Evolutionary conservation across 2,113 vertebrate genomes (phyloP), one percentile per base, ranked within the genome.

Genomic region (Sinosuthora webbiana): DNA sequence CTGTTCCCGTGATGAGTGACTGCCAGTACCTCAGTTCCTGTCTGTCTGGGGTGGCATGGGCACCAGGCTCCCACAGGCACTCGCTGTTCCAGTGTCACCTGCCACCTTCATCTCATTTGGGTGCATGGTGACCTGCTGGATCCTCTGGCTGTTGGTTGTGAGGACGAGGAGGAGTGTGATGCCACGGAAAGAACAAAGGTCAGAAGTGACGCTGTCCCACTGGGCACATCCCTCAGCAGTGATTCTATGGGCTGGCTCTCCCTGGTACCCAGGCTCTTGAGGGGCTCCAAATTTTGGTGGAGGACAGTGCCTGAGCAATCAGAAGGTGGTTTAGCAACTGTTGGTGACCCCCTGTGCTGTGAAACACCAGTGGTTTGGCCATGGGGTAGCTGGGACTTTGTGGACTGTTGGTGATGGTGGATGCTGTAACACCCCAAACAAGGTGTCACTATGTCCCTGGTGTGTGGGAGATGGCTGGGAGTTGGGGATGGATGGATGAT

Each of bases 51-150:
- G 25, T 57, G 62, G 33, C 7, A 1, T 1, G 15, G 55, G 42
- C 35, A 31, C 10, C 31, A 41, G 42, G 28, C 28, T 71, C 31
- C 49, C 6, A 6, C 0, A 0, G 42, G 25, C 5, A 1, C 35
- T 35, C 0, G 0, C 59, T 74, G 37, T n/a, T 92, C 50, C 37
- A 8, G 31, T 1, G 0, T 70, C 86, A 85, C 69, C 55, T 0
- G 0, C 42, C 6, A 2, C 56, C 70, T 82, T 47, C 2, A 0
- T 44, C 50, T 80, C 31, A 23, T 52, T 56, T 2, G 13, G 56
- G 27, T 39, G 33, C 6, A 1, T 28, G 13, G 28, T 45, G 70
- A 45, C 55, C 50, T 69, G 30, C 28, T 5, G 5, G 52, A 42
- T 87, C 14, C 30, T 76, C 33, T 1, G 0, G 30, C 63, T 68